Conservation (phyloP, 1,140 invertebrate species). For the Magallana angulata region DNA sequence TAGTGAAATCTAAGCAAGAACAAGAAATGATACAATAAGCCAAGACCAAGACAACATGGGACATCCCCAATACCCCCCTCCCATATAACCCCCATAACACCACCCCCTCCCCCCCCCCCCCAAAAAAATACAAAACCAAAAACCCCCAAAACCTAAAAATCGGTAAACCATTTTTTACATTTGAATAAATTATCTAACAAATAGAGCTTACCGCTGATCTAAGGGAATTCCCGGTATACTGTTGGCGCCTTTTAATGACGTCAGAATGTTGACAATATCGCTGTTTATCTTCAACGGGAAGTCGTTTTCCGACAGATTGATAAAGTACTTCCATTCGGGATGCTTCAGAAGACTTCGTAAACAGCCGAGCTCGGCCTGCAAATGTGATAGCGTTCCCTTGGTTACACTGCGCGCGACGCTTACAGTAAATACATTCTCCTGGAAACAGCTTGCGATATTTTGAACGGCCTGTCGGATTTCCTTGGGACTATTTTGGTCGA, state of each 20-base stretch:
- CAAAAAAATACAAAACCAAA: too few species aligned
- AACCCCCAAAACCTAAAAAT: too few species aligned
- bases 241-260: slow-evolving; percentile 70
- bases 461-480: slow-evolving; percentile 29
- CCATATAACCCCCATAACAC: too few species aligned
- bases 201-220: neutral
- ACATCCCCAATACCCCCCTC: too few species aligned
- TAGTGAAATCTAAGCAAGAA: too few species aligned
- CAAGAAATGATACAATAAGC: too few species aligned
- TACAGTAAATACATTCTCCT: slow-evolving; percentile 67
- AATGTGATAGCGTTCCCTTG: slow-evolving; percentile 61
- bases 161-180: too few species aligned
- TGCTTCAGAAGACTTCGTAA: slow-evolving; percentile 65
- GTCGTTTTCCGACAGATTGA: slow-evolving; percentile 75
- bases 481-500: slow-evolving; percentile 63
- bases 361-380: slow-evolving; percentile 71
- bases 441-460: slow-evolving; percentile 64
- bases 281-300: slow-evolving; percentile 75
- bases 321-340: slow-evolving; percentile 73
- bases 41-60: too few species aligned
- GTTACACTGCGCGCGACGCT: slow-evolving; percentile 57
- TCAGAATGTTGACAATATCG: slow-evolving; percentile 71
- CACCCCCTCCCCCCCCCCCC: too few species aligned
- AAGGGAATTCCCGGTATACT: slow-evolving; percentile 56
- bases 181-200: too few species aligned